A percentile compares a stretch with the other conserved stretches of the same genome.
phyloP scores from a whole-genome alignment of 2,888 invertebrate species.

The Agrypnus murinus region DNA sequence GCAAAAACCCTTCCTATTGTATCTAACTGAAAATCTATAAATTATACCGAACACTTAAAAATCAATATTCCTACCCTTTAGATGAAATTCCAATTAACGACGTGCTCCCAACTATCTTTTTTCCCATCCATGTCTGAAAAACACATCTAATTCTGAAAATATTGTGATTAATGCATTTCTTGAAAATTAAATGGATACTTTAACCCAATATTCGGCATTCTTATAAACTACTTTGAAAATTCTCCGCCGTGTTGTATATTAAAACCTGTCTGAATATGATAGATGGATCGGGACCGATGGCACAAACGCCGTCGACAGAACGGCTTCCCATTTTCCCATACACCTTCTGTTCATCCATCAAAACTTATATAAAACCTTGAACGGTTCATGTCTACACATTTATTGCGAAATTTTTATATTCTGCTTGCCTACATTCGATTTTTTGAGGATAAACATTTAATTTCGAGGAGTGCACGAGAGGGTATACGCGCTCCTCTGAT shows the following conservation, averaged over 20 bases:
- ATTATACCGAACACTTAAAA: too few species aligned
- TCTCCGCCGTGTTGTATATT: slow-evolving; percentile 63
- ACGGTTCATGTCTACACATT: slow-evolving; percentile 53
- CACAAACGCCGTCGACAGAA: slow-evolving; percentile 59
- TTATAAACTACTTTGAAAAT: slow-evolving; percentile 47
- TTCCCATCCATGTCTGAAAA: neutral
- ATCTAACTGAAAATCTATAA: neutral
- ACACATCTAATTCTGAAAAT: slow-evolving; percentile 3
- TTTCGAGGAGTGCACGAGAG: slow-evolving; percentile 50
- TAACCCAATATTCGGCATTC: slow-evolving; percentile 45
- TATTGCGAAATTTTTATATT: slow-evolving; percentile 44
- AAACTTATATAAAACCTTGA: slow-evolving; percentile 58
- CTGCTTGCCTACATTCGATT: slow-evolving; percentile 49
- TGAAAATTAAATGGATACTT: slow-evolving; percentile 43
- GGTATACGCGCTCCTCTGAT: neutral
- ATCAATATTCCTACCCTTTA: too few species aligned
- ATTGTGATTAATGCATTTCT: slow-evolving; percentile 25
- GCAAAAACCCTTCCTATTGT: neutral
- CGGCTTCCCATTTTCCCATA: slow-evolving; percentile 61
- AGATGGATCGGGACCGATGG: slow-evolving; percentile 61
- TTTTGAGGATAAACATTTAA: slow-evolving; percentile 63
- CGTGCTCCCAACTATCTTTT: neutral
- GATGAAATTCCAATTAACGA: too few species aligned
- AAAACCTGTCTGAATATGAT: slow-evolving; percentile 66
- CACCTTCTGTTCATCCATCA: slow-evolving; percentile 66